These are phyloP conservation scores for Elephantulus edwardii DNA, from an alignment of 2,113 vertebrate genomes.

Conservation along the genomic window DNA sequence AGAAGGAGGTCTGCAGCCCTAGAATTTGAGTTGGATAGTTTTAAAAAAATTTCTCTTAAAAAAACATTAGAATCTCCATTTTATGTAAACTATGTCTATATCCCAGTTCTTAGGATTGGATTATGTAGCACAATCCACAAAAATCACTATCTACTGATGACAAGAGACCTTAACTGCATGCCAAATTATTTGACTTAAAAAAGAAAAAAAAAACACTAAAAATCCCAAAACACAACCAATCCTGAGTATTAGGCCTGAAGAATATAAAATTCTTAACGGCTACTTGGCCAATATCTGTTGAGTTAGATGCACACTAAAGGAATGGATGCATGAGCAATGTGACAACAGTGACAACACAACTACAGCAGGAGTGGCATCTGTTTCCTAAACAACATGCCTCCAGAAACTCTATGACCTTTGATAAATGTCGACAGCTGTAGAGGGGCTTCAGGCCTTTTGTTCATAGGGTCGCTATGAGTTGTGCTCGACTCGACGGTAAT, in stretches of 20 bases:
- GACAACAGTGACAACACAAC: neutral
- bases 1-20: neutral
- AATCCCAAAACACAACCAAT: too few species aligned
- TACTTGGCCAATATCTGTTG: neutral
- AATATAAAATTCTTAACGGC: neutral
- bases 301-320: neutral
- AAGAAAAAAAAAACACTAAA: too few species aligned
- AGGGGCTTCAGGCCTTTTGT: too few species aligned
- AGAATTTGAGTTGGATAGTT: conserved; percentile 24
- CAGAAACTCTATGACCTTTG: too few species aligned
- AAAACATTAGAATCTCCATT: conserved; percentile 6
- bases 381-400: too few species aligned
- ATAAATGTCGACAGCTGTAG: too few species aligned
- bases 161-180: conserved; percentile 26
- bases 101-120: neutral
- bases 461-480: too few species aligned
- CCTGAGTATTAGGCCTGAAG: neutral
- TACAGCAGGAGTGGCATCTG: too few species aligned
- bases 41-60: conserved; percentile 43
- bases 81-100: neutral
- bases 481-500: too few species aligned
- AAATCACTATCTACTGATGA: conserved; percentile 7
- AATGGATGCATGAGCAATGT: neutral
- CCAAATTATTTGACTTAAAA: conserved; percentile 9
- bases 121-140: neutral